Percentiles rank a stretch among this genome's conserved stretches.
Evolutionary conservation across 92 coral and sea anemone species (phyloP).

Genomic region (Epizoanthus fatuus): DNA sequence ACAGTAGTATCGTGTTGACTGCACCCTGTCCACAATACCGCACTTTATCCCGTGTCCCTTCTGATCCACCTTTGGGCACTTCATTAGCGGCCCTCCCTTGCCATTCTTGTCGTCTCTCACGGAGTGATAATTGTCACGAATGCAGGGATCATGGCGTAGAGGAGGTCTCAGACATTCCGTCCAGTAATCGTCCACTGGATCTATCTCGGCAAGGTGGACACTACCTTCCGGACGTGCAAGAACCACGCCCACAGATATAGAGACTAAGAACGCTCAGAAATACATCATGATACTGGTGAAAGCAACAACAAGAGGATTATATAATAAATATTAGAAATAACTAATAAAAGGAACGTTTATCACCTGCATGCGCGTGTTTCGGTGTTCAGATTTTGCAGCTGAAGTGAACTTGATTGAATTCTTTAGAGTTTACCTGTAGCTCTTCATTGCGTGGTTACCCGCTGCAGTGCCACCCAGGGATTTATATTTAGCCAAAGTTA

Average conservation of each 20-base stretch:
- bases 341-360: too few species aligned
- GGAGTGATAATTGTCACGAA: not conserved
- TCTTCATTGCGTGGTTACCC: too few species aligned
- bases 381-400: too few species aligned
- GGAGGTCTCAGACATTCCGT: not conserved
- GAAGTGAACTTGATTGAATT: too few species aligned
- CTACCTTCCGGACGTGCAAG: constrained; percentile 7
- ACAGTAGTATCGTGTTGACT: constrained; percentile 17
- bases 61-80: constrained; percentile 1
- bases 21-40: not conserved
- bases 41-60: not conserved
- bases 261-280: not conserved
- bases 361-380: too few species aligned
- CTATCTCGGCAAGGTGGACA: not conserved
- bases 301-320: too few species aligned
- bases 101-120: not conserved
- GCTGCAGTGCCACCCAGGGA: too few species aligned
- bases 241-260: not conserved
- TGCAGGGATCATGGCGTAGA: not conserved
- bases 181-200: constrained; percentile 16
- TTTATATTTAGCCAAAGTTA: too few species aligned
- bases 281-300: not conserved
- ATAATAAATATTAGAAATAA: too few species aligned
- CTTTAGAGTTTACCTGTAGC: too few species aligned
- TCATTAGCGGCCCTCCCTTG: not conserved